Evolutionary conservation across 2,797 vertebrate species (phyloP).

Genomic region (Lepus oiostolus): DNA sequence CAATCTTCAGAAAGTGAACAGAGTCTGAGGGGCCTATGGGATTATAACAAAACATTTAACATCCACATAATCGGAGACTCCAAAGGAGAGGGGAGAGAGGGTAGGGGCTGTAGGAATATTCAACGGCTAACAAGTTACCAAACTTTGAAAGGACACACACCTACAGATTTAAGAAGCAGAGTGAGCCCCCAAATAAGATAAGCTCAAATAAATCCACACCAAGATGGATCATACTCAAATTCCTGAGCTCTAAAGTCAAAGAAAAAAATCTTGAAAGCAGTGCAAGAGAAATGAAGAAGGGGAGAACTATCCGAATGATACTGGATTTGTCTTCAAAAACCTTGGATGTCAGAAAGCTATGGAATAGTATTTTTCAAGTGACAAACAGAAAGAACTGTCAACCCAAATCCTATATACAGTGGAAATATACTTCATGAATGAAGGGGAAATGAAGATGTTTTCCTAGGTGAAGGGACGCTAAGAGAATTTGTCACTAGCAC

Average conservation of each 20-base stretch:
- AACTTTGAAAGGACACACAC: not conserved
- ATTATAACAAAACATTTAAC: not conserved
- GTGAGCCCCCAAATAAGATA: not conserved
- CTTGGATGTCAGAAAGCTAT: not conserved
- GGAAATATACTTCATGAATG: not conserved
- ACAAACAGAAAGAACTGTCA: conserved; percentile 27
- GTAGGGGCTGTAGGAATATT: not conserved
- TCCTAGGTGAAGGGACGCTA: not conserved
- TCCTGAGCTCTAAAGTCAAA: not conserved
- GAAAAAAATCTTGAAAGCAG: not conserved
- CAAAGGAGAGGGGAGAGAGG: not conserved
- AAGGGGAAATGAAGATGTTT: conserved; percentile 12
- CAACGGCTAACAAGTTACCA: not conserved
- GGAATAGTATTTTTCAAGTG: not conserved
- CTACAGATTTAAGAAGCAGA: not conserved
- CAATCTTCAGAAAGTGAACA: not conserved
- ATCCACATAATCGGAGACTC: not conserved
- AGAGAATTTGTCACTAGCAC: not conserved
- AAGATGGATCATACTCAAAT: not conserved
- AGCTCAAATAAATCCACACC: not conserved
- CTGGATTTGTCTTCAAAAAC: not conserved
- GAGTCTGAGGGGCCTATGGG: not conserved
- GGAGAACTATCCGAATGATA: not conserved
- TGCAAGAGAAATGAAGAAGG: not conserved
- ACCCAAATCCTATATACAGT: not conserved